Base-by-base conservation (phyloP, 1,140 invertebrate genomes). In the Diorhabda elongata region DNA sequence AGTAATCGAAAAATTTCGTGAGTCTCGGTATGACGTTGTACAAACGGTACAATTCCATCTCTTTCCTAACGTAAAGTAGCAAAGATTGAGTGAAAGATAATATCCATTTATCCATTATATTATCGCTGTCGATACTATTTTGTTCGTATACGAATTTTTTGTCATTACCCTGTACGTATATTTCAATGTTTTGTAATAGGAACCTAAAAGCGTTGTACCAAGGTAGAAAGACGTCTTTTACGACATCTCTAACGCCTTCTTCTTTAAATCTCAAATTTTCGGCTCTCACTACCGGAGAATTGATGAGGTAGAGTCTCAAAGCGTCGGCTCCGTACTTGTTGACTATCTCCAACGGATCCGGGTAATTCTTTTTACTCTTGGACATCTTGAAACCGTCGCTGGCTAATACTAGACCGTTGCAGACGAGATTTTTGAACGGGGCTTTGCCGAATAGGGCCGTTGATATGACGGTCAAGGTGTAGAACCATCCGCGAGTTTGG, bases 141-240 rank as follows among this genome's bases (percentile, higher is more conserved):
- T 91, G 87, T 70, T 91, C 87, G 81, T 88, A 91, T 47, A 82
- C 73, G 68, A 92, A 91, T 61, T 79, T 75, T 44, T 81, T 74
- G 69, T 87, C 83, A 81, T 94, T 86, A 81, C 90, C 87, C 85
- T 90, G 85, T 42, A 90, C 85, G 75, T 90, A 93, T 72, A 91
- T 87, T 71, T 94, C 90, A 59, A 98, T 87, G 81, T 98, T 98
- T 83, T 98, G 96, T 76, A 97, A 87, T 42, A 99, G 85, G 78
- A 98, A 98, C 67, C 96, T 87, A 81, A 97, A 99, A 2, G 98
- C 97, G 85, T 99, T 99, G 78, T 96, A 99, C 98, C 97, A 99
- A 0, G 98, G 98, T 52, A 99, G 80, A 78, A 99, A 97, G 0
- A 99, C 96, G 81, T 99, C 97, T 82, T 99, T 99, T 6, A 99